Evolutionary conservation across 1,140 invertebrate species (phyloP).

Genomic region (Macrobrachium nipponense): DNA sequence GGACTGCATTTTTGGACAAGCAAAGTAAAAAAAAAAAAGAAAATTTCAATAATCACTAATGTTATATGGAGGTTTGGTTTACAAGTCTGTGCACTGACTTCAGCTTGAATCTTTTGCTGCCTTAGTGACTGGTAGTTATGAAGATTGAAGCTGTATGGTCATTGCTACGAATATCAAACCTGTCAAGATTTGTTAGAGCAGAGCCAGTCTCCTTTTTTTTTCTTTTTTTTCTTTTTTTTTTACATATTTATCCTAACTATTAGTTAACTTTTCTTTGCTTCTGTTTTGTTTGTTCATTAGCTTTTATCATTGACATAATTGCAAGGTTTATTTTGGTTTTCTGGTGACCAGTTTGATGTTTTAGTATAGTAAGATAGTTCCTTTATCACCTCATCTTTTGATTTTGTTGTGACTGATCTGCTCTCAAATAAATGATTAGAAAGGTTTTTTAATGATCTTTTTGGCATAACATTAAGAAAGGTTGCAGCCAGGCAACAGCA

Average conservation of each 20-base stretch:
- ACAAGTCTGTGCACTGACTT: neutral
- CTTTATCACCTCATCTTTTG: too few relatives aligned
- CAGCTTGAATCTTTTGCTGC: slow-evolving; percentile 26
- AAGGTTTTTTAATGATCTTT: neutral
- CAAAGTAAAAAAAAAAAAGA: neutral
- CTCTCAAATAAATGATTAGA: too few relatives aligned
- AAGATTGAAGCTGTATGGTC: neutral
- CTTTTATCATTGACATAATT: too few relatives aligned
- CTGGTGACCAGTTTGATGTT: too few relatives aligned
- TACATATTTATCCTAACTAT: neutral
- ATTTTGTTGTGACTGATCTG: too few relatives aligned
- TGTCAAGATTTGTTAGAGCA: too few relatives aligned
- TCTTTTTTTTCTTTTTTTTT: neutral
- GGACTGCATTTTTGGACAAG: slow-evolving; percentile 25
- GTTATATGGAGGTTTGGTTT: neutral
- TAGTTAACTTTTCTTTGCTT: slow-evolving; percentile 12
- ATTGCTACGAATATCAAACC: too few relatives aligned
- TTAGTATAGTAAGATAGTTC: too few relatives aligned
- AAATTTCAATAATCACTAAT: neutral
- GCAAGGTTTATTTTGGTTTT: too few relatives aligned
- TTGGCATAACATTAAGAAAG: neutral
- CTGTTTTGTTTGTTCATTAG: neutral
- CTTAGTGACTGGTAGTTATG: slow-evolving; percentile 43
- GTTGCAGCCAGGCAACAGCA: slow-evolving; percentile 37
- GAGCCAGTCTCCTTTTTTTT: neutral